Conservation (phyloP, 1,140 invertebrate genomes). For the Penaeus indicus region DNA sequence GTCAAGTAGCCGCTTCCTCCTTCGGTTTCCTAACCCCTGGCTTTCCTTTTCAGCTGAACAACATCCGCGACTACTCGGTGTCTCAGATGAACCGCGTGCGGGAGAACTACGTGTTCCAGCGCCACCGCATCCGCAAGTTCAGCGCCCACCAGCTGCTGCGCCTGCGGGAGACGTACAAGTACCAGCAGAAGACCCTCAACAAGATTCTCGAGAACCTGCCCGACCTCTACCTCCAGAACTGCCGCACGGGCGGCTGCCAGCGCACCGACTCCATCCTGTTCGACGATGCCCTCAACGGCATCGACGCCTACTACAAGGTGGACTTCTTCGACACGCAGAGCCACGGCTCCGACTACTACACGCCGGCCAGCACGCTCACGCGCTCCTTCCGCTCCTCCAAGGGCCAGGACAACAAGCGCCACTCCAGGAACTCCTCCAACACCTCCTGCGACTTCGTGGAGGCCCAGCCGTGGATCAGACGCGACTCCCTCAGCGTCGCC, state of each 20-base stretch:
- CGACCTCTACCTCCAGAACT: conserved; percentile 93
- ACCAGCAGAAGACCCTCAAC: conserved; percentile 93
- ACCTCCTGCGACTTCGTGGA: conserved; percentile 60
- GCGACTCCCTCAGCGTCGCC: conserved; percentile 35
- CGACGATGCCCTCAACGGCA: conserved; percentile 68
- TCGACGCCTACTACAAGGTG: conserved; percentile 69
- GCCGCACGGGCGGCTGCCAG: conserved; percentile 87
- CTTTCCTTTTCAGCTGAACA: conserved; percentile 70
- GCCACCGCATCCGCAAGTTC: conserved; percentile 94
- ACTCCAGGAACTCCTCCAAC: conserved; percentile 56
- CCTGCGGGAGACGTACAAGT: conserved; percentile 92
- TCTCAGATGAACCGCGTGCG: conserved; percentile 91
- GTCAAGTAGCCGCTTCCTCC: conserved; percentile 15
- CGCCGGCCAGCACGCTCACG: conserved; percentile 63
- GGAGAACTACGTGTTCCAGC: conserved; percentile 95
- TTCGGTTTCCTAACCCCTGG: neutral
- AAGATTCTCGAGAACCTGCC: conserved; percentile 95
- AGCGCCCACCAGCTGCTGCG: conserved; percentile 90
- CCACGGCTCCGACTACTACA: conserved; percentile 65
- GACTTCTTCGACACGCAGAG: conserved; percentile 63
- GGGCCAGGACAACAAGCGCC: conserved; percentile 49
- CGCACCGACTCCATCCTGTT: conserved; percentile 79
- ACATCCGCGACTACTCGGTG: conserved; percentile 90
- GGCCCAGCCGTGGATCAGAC: conserved; percentile 56
- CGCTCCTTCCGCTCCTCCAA: conserved; percentile 41